Evolutionary conservation across 1,140 invertebrate species (phyloP).

Genomic region (Drosophila dunni): DNA sequence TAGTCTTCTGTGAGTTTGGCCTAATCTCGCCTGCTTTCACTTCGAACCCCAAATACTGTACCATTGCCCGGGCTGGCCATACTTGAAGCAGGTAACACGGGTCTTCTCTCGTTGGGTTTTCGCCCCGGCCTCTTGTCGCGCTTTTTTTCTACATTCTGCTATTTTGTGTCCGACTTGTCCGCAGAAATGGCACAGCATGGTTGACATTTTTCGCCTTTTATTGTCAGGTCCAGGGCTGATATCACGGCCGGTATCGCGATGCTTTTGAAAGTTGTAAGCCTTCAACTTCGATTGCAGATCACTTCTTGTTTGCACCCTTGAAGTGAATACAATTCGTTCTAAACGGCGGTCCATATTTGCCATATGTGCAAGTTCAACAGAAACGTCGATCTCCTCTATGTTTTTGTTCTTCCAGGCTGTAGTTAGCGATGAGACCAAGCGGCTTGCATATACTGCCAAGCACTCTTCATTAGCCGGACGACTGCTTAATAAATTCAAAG

Average conservation of each 20-base stretch:
- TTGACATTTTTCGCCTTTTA: slow-evolving; percentile 23
- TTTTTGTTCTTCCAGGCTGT: neutral
- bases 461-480: too few relatives aligned
- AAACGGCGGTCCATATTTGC: too few relatives aligned
- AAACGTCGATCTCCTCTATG: neutral
- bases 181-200: slow-evolving; percentile 17
- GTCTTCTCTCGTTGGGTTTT: slow-evolving; percentile 9
- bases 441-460: too few relatives aligned
- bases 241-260: neutral
- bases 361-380: neutral
- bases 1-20: too few relatives aligned
- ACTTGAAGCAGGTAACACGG: slow-evolving; percentile 27
- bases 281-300: slow-evolving; percentile 16
- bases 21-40: too few relatives aligned
- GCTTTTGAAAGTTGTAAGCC: slow-evolving; percentile 28
- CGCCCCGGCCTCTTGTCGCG: slow-evolving; percentile 13
- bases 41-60: neutral
- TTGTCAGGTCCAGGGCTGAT: neutral
- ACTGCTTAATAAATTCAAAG: too few relatives aligned
- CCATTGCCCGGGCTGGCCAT: slow-evolving; percentile 17
- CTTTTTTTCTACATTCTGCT: slow-evolving; percentile 22
- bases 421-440: too few relatives aligned
- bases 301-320: too few relatives aligned
- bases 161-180: slow-evolving; percentile 15
- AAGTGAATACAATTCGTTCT: too few relatives aligned